Evolutionary conservation across 2,797 vertebrate genomes (phyloP), one percentile per base, ranked within the genome.

Genomic region (Spheniscus humboldti): DNA sequence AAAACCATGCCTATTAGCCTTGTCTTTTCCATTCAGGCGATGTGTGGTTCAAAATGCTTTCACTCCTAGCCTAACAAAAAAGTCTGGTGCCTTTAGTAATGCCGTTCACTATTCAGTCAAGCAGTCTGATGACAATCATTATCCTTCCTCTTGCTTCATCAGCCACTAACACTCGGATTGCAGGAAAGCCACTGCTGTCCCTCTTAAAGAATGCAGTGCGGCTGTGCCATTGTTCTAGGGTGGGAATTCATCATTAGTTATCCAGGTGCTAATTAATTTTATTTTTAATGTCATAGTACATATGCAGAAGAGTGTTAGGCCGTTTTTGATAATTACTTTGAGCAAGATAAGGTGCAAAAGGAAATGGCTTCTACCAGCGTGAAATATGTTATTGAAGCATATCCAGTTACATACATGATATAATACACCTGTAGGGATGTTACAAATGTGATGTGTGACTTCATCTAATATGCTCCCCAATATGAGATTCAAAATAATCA

Each of bases 231-330:
- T 81, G 47, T 87, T 76, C 45, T 50, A 24, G 35, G 63, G 35
- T 69, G 67, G 71, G 63, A 93, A 73, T 85, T 79, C 50, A 66
- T 88, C 47, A 28, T 60, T 87, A 50, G 52, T 68, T 77, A 90
- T 55, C 47, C 64, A 77, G 33, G 64, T 95, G 87, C 35, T 94
- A 96, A 95, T 92, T 79, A 94, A 75, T 25, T 37, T 82, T 11
- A 35, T 80, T 92, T 92, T 80, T 86, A 69, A 53, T 87, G 59
- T 67, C 84, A 48, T 84, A 13, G 53, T 84, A 62, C 39, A n/a
- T 68, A 79, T 84, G 41, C 53, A 91, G 45, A 82, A 4, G n/a
- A 35, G 48, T 39, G 55, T 92, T 91, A 67, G 55, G 53, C 50
- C 92, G 72, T 78, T 82, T 75, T 52, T 86, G 87, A 28, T 83